Percentiles rank a stretch among this genome's conserved stretches.
Evolutionary conservation across 2,113 vertebrate genomes (phyloP).

Genomic region (Odocoileus virginianus): DNA sequence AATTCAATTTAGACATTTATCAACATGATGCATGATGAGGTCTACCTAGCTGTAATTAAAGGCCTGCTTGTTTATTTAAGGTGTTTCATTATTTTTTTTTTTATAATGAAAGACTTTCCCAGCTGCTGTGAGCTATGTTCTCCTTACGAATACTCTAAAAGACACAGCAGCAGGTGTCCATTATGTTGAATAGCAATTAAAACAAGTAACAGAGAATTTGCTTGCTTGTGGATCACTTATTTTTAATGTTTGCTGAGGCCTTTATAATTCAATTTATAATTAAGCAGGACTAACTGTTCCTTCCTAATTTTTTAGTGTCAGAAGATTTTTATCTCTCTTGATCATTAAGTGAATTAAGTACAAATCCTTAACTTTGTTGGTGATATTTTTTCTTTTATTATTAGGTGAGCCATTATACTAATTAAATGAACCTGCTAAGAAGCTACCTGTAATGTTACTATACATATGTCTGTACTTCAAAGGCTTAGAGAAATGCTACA

Average conservation of each 20-base stretch:
- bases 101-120: neutral
- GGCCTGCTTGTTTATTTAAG: neutral
- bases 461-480: neutral
- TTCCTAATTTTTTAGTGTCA: neutral
- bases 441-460: neutral
- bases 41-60: neutral
- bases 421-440: neutral
- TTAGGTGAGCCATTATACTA: neutral
- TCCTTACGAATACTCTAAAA: neutral
- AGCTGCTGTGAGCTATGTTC: neutral
- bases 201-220: neutral
- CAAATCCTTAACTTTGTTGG: neutral
- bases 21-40: neutral
- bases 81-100: neutral
- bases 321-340: neutral
- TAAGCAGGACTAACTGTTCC: neutral
- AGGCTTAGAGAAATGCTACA: neutral
- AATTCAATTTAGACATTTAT: neutral
- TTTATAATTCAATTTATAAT: constrained; percentile 5
- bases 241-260: neutral
- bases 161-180: neutral
- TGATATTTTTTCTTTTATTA: neutral
- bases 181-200: neutral
- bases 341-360: neutral
- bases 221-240: neutral